These are phyloP conservation scores for Oreohelix idahoensis DNA, from an alignment of 1,140 invertebrate genomes.

Conservation along the genomic window DNA sequence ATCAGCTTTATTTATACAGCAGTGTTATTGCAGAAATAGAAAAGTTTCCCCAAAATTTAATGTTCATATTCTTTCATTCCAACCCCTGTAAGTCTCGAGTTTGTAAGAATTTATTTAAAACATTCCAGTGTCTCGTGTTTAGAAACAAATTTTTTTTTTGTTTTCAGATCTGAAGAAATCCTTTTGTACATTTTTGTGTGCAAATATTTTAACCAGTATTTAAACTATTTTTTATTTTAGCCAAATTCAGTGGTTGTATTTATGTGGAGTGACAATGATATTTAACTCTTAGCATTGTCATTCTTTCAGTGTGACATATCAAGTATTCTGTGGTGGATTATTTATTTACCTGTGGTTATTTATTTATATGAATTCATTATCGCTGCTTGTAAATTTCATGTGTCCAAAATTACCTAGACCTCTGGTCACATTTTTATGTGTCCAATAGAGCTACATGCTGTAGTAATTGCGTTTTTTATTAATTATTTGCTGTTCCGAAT, in stretches of 20 bases:
- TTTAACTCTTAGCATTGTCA: background rate
- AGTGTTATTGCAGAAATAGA: no score
- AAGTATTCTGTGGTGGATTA: background rate
- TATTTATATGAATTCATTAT: background rate
- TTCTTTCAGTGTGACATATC: conserved; percentile 7
- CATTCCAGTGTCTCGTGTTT: background rate
- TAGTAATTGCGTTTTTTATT: no score
- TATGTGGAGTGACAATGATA: background rate
- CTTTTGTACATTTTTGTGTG: background rate
- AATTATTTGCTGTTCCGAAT: no score
- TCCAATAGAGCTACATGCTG: no score
- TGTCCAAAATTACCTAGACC: background rate
- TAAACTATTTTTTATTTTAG: background rate
- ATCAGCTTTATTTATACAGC: no score
- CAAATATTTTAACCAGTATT: background rate
- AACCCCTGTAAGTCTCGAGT: background rate
- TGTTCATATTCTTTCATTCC: background rate
- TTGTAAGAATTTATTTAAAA: background rate
- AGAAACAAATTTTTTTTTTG: background rate
- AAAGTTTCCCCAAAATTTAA: background rate
- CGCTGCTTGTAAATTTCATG: background rate
- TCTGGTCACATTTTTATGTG: no score
- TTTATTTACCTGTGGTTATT: conserved; percentile 14
- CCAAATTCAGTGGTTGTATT: background rate
- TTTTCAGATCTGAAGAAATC: background rate